Conservation (phyloP, 2,888 invertebrate genomes). For the Pelosia muscerda region DNA sequence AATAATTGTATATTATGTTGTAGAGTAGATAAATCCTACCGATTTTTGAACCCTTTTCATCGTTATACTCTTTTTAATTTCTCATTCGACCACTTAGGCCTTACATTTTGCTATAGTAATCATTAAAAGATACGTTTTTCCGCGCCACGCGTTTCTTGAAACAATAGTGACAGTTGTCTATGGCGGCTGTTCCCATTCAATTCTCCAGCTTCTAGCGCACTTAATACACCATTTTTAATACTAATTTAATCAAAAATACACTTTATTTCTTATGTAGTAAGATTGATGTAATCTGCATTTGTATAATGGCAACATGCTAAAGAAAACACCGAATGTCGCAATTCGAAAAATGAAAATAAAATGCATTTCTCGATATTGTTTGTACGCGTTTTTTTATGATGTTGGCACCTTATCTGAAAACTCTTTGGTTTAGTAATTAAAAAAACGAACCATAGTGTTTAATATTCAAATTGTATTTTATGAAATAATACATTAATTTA, state of each 20-base stretch:
- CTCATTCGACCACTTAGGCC: slow-evolving; percentile 71
- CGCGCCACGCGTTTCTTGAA: slow-evolving; percentile 51
- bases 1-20: too few species aligned
- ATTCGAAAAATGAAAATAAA: slow-evolving; percentile 49
- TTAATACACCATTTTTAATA: slow-evolving; percentile 31
- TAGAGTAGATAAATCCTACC: background rate
- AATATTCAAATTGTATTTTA: background rate
- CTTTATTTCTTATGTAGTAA: background rate
- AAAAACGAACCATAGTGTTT: background rate
- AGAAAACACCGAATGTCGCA: slow-evolving; percentile 44
- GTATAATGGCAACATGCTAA: slow-evolving; percentile 35
- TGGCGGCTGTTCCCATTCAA: slow-evolving; percentile 57
- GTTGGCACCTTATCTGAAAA: slow-evolving; percentile 10
- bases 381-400: slow-evolving; percentile 4
- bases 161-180: slow-evolving; percentile 59
- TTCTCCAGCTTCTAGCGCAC: slow-evolving; percentile 52
- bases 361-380: slow-evolving; percentile 26
- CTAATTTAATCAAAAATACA: slow-evolving; percentile 15
- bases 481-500: too few species aligned
- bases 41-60: slow-evolving; percentile 18
- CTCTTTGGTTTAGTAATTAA: background rate
- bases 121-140: slow-evolving; percentile 62
- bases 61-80: slow-evolving; percentile 64
- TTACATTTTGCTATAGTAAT: slow-evolving; percentile 58
- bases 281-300: background rate